These are phyloP conservation scores for Macroglossus sobrinus DNA, from an alignment of 2,113 vertebrate species.

Conservation along the genomic window DNA sequence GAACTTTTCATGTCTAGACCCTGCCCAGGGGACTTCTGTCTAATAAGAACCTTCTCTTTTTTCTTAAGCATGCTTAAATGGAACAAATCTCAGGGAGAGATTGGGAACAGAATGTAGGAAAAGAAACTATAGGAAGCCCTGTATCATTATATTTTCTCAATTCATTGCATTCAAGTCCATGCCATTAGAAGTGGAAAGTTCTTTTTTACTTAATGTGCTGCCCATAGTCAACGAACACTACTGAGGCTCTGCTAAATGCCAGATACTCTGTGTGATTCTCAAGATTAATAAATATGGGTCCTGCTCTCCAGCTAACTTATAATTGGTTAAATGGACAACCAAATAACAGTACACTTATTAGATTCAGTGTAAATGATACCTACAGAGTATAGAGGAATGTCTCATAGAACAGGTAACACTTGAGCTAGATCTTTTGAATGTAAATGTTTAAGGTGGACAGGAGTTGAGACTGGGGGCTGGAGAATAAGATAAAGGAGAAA, in stretches of 20 bases:
- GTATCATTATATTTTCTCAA: background rate
- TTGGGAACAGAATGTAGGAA: background rate
- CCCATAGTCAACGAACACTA: background rate
- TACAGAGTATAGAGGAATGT: background rate
- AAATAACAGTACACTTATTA: background rate
- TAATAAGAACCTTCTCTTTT: constrained; percentile 49
- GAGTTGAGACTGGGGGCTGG: background rate
- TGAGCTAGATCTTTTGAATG: background rate
- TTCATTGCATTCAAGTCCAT: background rate
- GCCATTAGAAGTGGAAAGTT: background rate
- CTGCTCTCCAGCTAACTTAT: background rate
- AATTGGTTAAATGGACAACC: background rate
- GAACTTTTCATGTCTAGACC: constrained; percentile 52
- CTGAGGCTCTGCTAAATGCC: background rate
- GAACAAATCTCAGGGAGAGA: constrained; percentile 49
- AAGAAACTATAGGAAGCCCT: background rate
- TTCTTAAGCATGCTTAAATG: background rate
- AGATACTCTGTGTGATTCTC: background rate
- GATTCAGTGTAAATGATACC: background rate
- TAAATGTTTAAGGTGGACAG: background rate
- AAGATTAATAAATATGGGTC: background rate
- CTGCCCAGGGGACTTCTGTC: constrained; percentile 26
- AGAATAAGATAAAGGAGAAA: background rate
- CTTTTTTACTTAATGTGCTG: background rate
- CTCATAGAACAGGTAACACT: background rate